Conservation (phyloP, 2,888 invertebrate species). For the Hyles lineata region DNA sequence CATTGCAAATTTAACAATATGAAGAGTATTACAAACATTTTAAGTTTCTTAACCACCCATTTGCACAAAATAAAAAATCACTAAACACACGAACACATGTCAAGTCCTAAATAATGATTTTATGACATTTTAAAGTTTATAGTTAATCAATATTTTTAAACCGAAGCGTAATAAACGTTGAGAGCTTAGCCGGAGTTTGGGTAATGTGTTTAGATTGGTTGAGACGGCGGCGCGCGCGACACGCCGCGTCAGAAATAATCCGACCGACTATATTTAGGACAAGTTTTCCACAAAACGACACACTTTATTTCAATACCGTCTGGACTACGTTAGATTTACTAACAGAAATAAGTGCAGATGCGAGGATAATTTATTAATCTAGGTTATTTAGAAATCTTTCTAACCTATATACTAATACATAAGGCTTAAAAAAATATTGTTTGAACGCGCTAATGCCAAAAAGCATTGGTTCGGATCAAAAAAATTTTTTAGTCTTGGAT, state of each 20-base stretch:
- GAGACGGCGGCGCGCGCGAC: slow-evolving; percentile 70
- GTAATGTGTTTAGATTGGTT: slow-evolving; percentile 77
- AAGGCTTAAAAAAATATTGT: too few species aligned
- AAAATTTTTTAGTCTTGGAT: neutral
- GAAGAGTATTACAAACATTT: slow-evolving; percentile 54
- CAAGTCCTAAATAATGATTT: slow-evolving; percentile 49
- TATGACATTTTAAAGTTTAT: slow-evolving; percentile 55
- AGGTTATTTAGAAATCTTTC: neutral
- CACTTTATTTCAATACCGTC: slow-evolving; percentile 68
- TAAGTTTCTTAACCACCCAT: slow-evolving; percentile 35
- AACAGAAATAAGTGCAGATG: slow-evolving; percentile 37
- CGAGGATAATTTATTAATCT: slow-evolving; percentile 24
- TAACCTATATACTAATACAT: too few species aligned
- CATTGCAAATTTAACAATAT: slow-evolving; percentile 53
- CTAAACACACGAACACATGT: slow-evolving; percentile 35
- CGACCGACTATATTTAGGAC: slow-evolving; percentile 76
- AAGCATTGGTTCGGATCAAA: too few species aligned
- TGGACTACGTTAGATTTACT: slow-evolving; percentile 44
- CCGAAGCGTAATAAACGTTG: slow-evolving; percentile 65
- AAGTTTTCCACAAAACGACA: slow-evolving; percentile 81
- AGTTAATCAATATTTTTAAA: slow-evolving; percentile 61
- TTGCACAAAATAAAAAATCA: slow-evolving; percentile 25
- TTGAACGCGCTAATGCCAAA: too few species aligned
- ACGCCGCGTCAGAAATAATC: slow-evolving; percentile 78
- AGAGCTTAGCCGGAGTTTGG: slow-evolving; percentile 58